Evolutionary conservation across 1,140 invertebrate genomes (phyloP).

Genomic region (Paraescarpia echinospica): DNA sequence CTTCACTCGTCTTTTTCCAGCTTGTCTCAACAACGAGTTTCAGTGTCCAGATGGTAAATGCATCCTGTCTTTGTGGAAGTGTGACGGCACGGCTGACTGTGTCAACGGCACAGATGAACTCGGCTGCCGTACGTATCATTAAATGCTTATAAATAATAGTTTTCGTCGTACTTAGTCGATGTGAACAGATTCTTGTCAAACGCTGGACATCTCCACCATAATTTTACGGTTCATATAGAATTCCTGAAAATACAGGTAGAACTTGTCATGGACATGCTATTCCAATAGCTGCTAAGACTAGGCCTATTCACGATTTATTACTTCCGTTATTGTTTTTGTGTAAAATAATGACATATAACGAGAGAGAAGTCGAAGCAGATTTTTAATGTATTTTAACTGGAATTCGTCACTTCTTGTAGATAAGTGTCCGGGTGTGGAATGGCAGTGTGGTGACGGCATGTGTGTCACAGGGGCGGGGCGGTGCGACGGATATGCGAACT

Average conservation of each 20-base stretch:
- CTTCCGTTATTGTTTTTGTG: too few relatives aligned
- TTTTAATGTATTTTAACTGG: neutral
- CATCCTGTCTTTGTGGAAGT: conserved; percentile 38
- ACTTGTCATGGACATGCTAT: too few relatives aligned
- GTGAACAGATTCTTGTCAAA: too few relatives aligned
- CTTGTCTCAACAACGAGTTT: conserved; percentile 28
- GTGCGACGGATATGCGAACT: neutral
- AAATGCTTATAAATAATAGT: neutral
- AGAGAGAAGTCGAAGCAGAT: neutral
- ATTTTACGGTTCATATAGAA: too few relatives aligned
- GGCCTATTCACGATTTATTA: too few relatives aligned
- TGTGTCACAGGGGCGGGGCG: neutral
- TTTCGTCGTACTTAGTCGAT: neutral
- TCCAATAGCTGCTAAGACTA: too few relatives aligned
- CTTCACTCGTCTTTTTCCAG: conserved; percentile 3
- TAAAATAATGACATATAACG: too few relatives aligned
- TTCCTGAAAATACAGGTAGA: too few relatives aligned
- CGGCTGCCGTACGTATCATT: conserved; percentile 34
- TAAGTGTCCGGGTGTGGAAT: neutral
- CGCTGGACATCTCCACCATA: too few relatives aligned
- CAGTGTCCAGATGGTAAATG: conserved; percentile 36
- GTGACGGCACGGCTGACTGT: conserved; percentile 39
- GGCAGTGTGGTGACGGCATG: neutral
- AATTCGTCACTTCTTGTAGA: neutral
- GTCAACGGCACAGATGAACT: conserved; percentile 35